Evolutionary conservation across 2,888 invertebrate genomes (phyloP), one percentile per base, ranked within the genome.

Genomic region (Xestia ashworthii): DNA sequence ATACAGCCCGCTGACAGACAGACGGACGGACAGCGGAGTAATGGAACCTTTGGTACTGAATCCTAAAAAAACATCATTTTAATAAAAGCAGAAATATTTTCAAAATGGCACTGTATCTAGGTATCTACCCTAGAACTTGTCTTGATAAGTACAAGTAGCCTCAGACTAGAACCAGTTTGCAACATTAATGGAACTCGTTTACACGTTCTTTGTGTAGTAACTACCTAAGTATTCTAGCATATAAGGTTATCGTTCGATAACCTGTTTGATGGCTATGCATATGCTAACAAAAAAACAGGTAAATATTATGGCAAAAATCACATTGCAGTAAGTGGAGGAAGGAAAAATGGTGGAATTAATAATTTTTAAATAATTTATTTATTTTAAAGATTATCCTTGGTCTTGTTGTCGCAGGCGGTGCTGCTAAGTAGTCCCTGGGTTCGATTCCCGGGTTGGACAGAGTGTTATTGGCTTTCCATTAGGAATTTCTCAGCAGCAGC

Each of bases 181-280:
- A 55, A 60, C 69, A 46, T 74, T 80, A 48, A 69, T 46, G 19
- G 19, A 81, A 78, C 81, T 32, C 0, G 81, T 84, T 78, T 53
- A 41, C 50, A 22, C 50, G 46, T 71, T 71, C 22, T 60, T 71
- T 71, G 25, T 44, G 9, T 16, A 32, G 60, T 2, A 60, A 46
- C 32, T 46, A 55, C 44, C 6, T 41, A 25, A 53, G n/a, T 46
- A 25, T 60, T 8, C 32, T 14, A 5, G 25, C 2, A 2, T n/a
- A 14, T 79, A 71, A 73, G 77, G 67, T 64, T 76, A 50, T 65
- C 73, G 64, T 66, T 65, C 74, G 46, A 73, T 74, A 78, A 68
- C 71, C 73, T 44, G 76, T 71, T 79, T 66, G 25, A 58, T 38
- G n/a, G 19, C 55, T 38, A 70, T 66, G 71, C n/a, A 72, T n/a